These are phyloP conservation scores for Hydrozoanthus tunicans DNA, from an alignment of 64 coral and sea anemone species.

Conservation along the genomic window DNA sequence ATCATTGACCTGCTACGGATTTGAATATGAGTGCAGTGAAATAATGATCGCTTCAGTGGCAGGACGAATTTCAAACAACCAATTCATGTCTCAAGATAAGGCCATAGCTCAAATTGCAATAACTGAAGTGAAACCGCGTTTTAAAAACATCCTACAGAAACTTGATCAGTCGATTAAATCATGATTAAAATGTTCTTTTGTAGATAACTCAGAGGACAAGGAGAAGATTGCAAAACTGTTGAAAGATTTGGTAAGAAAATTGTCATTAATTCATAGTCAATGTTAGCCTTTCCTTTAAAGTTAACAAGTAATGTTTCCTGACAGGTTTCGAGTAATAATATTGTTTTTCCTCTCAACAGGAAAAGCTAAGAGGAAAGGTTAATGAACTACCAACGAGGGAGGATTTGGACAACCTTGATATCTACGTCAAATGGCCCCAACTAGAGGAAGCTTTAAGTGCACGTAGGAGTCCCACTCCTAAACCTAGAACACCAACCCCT, in stretches of 20 bases:
- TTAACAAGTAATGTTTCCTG: neutral
- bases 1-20: no score
- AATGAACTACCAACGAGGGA: slow-evolving; percentile 84
- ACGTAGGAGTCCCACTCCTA: slow-evolving; percentile 53
- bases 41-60: no score
- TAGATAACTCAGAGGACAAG: slow-evolving; percentile 88
- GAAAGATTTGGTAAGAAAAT: slow-evolving; percentile 74
- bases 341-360: slow-evolving; percentile 46
- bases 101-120: neutral
- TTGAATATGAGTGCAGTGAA: no score
- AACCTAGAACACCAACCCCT: slow-evolving; percentile 60
- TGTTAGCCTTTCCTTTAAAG: neutral
- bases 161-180: neutral
- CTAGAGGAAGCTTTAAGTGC: slow-evolving; percentile 86
- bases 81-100: no score
- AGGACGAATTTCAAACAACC: no score
- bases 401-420: slow-evolving; percentile 74
- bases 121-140: neutral
- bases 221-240: slow-evolving; percentile 77
- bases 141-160: neutral
- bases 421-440: slow-evolving; percentile 96
- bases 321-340: neutral
- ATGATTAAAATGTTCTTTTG: slow-evolving; percentile 17
- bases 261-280: neutral
- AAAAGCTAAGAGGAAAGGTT: slow-evolving; percentile 77